These are phyloP conservation scores for Pelecanoides urinatrix DNA, from an alignment of 2,113 vertebrate genomes.

Conservation along the genomic window DNA sequence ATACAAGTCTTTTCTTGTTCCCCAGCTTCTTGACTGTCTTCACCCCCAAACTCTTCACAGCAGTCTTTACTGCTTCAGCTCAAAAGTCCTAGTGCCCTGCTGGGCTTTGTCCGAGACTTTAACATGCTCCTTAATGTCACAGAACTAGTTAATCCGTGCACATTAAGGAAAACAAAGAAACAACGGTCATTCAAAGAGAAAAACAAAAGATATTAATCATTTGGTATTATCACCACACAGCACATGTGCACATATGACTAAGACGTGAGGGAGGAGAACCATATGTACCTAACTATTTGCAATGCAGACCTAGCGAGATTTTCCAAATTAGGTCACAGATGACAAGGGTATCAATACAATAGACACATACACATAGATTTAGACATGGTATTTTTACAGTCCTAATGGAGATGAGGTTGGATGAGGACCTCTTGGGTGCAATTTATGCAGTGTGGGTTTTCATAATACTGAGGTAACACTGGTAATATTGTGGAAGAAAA, in stretches of 20 bases:
- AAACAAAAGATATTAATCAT: constrained; percentile 44
- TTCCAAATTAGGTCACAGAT: neutral
- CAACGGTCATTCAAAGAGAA: neutral
- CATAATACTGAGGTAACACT: neutral
- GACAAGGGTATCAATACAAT: neutral
- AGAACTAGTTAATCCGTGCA: neutral
- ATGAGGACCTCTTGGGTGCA: neutral
- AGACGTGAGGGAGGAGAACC: constrained; percentile 38
- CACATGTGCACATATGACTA: constrained; percentile 31
- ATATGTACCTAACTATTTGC: constrained; percentile 23
- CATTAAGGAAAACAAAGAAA: neutral
- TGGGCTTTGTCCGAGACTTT: neutral
- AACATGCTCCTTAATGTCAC: neutral
- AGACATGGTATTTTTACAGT: neutral
- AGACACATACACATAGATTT: neutral
- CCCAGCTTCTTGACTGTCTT: neutral
- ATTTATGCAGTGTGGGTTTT: neutral
- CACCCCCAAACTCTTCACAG: neutral
- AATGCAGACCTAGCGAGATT: neutral
- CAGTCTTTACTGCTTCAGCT: neutral
- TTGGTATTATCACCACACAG: constrained; percentile 18
- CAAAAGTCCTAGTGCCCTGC: neutral
- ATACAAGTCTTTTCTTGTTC: neutral
- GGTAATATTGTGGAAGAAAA: neutral
- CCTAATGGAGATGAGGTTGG: neutral